Evolutionary conservation across 2,888 invertebrate genomes (phyloP).

Genomic region (Tenodera sinensis): DNA sequence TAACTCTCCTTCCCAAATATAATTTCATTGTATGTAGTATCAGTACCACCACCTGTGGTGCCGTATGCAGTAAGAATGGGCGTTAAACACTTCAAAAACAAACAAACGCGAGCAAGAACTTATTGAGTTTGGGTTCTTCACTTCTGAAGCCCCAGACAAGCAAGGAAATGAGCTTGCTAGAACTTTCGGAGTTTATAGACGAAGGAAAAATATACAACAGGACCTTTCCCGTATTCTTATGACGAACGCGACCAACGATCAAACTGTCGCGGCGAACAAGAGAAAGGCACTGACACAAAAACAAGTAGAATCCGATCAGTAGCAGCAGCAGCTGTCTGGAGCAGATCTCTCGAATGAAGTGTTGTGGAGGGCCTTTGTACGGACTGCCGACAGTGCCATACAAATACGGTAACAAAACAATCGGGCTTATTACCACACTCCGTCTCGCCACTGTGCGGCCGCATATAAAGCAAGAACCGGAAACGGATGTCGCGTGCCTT

Average conservation of each 20-base stretch:
- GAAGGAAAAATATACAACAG: too few species aligned
- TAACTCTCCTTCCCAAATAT: too few species aligned
- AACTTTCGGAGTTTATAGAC: too few species aligned
- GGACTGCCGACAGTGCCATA: neutral
- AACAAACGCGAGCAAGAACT: too few species aligned
- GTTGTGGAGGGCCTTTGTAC: neutral
- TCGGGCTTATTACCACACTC: constrained; percentile 2
- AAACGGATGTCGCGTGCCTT: neutral
- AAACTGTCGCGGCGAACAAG: too few species aligned
- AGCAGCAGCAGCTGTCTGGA: neutral
- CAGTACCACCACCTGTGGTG: too few species aligned
- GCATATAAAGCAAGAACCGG: neutral
- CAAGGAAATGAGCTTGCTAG: too few species aligned
- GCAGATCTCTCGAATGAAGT: neutral
- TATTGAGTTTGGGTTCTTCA: too few species aligned
- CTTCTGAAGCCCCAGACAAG: too few species aligned
- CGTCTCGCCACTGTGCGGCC: neutral
- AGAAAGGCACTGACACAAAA: neutral
- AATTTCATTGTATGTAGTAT: too few species aligned
- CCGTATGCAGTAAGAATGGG: too few species aligned
- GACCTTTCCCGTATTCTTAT: neutral
- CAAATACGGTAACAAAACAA: constrained; percentile 4
- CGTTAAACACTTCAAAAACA: too few species aligned
- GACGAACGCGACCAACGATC: neutral
- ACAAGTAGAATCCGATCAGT: neutral